phyloP scores from a whole-genome alignment of 2,113 vertebrate species.

The Gymnarchus niloticus region DNA sequence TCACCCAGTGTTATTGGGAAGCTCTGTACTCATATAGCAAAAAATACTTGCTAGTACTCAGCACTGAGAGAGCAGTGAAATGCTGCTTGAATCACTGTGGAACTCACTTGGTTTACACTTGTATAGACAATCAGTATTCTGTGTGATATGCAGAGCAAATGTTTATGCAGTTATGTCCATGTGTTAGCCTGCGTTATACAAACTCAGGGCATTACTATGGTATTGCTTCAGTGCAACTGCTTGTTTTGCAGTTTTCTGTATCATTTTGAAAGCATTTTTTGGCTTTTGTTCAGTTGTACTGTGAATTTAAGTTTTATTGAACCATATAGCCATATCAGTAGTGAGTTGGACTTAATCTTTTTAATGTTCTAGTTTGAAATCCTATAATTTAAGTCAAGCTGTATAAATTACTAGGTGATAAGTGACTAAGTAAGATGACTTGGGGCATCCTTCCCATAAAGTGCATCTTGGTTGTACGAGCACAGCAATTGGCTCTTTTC shows the following conservation, averaged over 20 bases:
- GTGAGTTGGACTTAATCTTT: neutral
- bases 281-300: neutral
- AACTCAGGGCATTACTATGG: slow-evolving; percentile 1
- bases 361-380: neutral
- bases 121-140: neutral
- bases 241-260: neutral
- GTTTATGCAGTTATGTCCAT: neutral
- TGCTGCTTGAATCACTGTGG: neutral
- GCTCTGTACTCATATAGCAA: neutral
- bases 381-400: neutral
- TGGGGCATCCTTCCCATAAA: neutral
- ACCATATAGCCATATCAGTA: neutral
- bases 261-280: neutral
- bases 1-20: neutral
- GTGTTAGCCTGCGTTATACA: neutral
- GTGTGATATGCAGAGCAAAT: neutral
- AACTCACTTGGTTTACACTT: neutral
- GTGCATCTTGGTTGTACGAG: neutral
- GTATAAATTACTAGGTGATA: neutral
- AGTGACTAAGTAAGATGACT: neutral
- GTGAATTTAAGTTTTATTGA: neutral
- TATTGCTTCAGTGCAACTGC: neutral
- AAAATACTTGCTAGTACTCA: neutral
- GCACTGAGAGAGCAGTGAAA: neutral
- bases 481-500: no score